Evolutionary conservation across 2,888 invertebrate genomes (phyloP), one percentile per base, ranked within the genome.

Genomic region (Bembecia ichneumoniformis): DNA sequence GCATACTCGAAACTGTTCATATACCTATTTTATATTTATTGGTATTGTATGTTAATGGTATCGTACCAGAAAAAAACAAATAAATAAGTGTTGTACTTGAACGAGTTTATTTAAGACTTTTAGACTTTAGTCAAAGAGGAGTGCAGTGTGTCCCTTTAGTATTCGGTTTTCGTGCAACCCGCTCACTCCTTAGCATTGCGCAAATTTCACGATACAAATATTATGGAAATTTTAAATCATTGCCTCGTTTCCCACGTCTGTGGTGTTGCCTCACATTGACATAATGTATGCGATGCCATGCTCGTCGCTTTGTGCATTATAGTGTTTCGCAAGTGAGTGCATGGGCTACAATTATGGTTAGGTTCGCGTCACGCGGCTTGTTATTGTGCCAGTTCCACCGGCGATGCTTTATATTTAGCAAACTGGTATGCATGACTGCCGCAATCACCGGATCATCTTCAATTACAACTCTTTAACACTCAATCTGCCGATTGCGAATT

Each of bases 191-290:
- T 14, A 43, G 53, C 51, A 63, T 76, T 74, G 62, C 65, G 68
- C 66, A 77, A 44, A 79, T 69, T 63, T 63, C 60, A 64, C 66
- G 74, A 75, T 78, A 79, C 77, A 78, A 78, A 81, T 82, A 79
- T 78, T 78, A 77, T 73, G 75, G 74, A 80, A 68, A 82, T 79
- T 75, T 80, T 58, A 74, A 77, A 80, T 72, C 71, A 60, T 60
- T 55, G 56, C 58, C 58, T 59, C 55, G 66, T 70, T 79, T 83
- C 82, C 79, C 81, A 82, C 80, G 80, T 74, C 66, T 58, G 57
- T 28, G 57, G 53, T 43, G 64, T 75, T 77, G 74, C 68, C 58
- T 67, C 74, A 74, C 71, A 63, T 64, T 68, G 66, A 68, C 69
- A 73, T 77, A 73, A 74, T 75, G 66, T 69, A 75, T 77, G 73